Percentiles rank a stretch among this genome's conserved stretches.
Conservation (phyloP, 2,113 vertebrate genomes). For the Thamnophis sirtalis region DNA sequence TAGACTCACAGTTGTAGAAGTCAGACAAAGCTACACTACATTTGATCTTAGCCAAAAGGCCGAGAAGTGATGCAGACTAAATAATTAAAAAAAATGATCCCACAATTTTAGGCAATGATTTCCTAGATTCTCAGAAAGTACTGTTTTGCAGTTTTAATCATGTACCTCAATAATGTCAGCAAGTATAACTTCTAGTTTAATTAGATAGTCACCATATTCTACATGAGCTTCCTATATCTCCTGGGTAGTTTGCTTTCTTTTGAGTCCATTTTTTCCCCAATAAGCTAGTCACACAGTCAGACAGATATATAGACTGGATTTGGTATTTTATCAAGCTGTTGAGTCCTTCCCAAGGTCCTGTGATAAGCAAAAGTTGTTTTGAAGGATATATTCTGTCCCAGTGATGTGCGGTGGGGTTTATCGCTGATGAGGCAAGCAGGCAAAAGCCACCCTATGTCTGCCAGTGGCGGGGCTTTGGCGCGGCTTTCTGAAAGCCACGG, state of each 20-base stretch:
- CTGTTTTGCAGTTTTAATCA: neutral
- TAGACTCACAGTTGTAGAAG: neutral
- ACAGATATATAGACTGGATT: constrained; percentile 32
- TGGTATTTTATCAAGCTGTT: constrained; percentile 50
- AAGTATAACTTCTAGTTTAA: neutral
- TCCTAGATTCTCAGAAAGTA: neutral
- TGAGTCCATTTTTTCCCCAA: neutral
- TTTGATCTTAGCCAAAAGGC: no score
- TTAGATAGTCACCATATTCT: neutral
- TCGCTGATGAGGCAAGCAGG: no score
- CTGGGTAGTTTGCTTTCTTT: neutral
- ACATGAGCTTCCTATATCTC: neutral
- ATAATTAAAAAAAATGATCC: neutral
- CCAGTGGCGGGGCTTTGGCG: no score
- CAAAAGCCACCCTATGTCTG: no score
- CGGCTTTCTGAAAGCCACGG: no score
- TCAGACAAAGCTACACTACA: neutral
- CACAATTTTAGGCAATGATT: neutral
- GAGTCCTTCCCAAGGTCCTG: no score
- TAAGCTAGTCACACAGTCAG: constrained; percentile 34
- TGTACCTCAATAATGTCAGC: neutral
- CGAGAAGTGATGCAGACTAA: neutral
- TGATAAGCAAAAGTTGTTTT: no score
- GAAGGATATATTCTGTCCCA: no score
- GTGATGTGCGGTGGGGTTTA: no score